Evolutionary conservation across 2,113 vertebrate species (phyloP), one percentile per base, ranked within the genome.

Genomic region (Leucopsar rothschildi): DNA sequence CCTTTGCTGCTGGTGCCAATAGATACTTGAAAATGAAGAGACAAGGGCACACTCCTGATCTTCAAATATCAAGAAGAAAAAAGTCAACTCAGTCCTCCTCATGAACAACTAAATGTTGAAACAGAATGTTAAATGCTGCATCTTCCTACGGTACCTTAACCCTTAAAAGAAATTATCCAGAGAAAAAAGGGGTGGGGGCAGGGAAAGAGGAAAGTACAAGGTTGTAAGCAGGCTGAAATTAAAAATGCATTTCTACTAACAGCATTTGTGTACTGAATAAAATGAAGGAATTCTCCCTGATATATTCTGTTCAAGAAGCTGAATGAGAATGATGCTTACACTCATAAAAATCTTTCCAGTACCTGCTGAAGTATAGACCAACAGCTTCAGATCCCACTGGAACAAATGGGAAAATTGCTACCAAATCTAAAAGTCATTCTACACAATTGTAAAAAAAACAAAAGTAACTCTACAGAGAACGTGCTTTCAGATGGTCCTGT

Each of bases 1-100:
- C 44, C 52, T 93, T 83, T 83, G 52, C 40, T 91, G 53, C 47
- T 81, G 49, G 72, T 86, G 79, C 56, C 93, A 90, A 96, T 37
- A 81, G 49, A 95, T 37, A 90, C 52, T 86, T 6, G 12, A 71
- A 93, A 96, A 92, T 33, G 18, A 94, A 94, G 82, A 96, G 90
- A 95, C 95, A 95, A 96, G 93, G 96, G 88, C 90, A 96, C 31
- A 81, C 14, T 86, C 52, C 56, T 33, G 59, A 96, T 96, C 82
- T 92, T 86, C 71, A 88, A 90, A 93, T 86, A 92, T 90, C 93
- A 93, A 70, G 50, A 95, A 93, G 75, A 92, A 94, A 94, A 90
- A 4, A 88, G 25, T 15, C 63, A 94, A 7, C 44, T 82, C 45
- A 42, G 29, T 82, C 39, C 14, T 45, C 55, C 47, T 90, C 35